Conservation (phyloP, 2,113 vertebrate species). For the Chamaea fasciata region DNA sequence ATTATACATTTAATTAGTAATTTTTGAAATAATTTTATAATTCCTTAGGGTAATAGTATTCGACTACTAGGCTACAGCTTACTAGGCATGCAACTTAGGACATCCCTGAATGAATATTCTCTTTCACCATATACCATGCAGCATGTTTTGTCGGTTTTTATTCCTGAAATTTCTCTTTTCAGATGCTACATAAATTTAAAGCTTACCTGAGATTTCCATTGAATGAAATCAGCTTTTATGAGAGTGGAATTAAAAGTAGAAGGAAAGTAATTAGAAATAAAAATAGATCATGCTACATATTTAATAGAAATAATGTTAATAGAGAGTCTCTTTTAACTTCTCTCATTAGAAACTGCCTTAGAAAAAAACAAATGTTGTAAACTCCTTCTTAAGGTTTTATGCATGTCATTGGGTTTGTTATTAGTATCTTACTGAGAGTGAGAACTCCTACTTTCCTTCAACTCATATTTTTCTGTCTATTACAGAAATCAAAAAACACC, state of each 20-base stretch:
- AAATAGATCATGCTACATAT: slow-evolving; percentile 6
- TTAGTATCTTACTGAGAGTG: not conserved
- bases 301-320: slow-evolving; percentile 19
- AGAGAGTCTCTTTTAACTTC: not conserved
- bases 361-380: slow-evolving; percentile 44
- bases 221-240: not conserved
- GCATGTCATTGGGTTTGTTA: not conserved
- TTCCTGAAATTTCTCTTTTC: not conserved
- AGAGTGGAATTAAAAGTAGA: not conserved
- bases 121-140: not conserved
- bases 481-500: not conserved
- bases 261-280: slow-evolving; percentile 11
- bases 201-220: not conserved
- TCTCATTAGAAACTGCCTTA: slow-evolving; percentile 35
- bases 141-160: not conserved
- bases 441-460: not conserved
- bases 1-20: not conserved
- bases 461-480: not conserved
- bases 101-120: not conserved
- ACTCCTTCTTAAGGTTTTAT: slow-evolving; percentile 5
- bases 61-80: not conserved
- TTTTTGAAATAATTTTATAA: not conserved
- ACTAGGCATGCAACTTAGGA: not conserved
- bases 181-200: not conserved
- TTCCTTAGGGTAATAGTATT: not conserved